Conservation (phyloP, 2,888 invertebrate genomes). For the Conchocele bisecta region DNA sequence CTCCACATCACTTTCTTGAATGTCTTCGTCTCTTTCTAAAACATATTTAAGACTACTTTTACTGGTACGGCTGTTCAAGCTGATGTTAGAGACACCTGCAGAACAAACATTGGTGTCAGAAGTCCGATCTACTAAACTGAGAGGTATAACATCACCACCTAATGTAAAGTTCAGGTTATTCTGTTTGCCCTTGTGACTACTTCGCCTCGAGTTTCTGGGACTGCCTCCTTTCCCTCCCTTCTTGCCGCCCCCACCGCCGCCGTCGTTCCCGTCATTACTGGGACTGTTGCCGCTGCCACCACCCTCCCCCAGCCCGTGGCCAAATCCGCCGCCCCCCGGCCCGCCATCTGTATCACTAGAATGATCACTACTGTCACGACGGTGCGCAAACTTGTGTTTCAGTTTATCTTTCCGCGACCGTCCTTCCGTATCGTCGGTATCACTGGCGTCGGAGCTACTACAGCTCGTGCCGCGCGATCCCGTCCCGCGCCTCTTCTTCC, state of each 20-base stretch:
- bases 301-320: conserved; percentile 59
- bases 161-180: conserved; percentile 50
- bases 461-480: conserved; percentile 90
- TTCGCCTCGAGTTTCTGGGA: conserved; percentile 47
- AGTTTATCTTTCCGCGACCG: conserved; percentile 77
- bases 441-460: conserved; percentile 96
- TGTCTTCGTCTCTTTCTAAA: conserved; percentile 64
- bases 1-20: conserved; percentile 62
- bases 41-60: conserved; percentile 71
- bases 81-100: conserved; percentile 65
- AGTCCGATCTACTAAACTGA: conserved; percentile 34
- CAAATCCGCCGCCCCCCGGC: conserved; percentile 69
- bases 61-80: conserved; percentile 62
- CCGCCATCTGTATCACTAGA: conserved; percentile 82
- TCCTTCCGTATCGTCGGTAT: conserved; percentile 85
- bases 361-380: conserved; percentile 81
- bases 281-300: conserved; percentile 67
- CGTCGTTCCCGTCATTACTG: conserved; percentile 59
- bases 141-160: conserved; percentile 32
- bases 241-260: conserved; percentile 63
- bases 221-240: conserved; percentile 62
- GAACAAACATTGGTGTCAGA: conserved; percentile 67
- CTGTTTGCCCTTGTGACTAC: conserved; percentile 57
- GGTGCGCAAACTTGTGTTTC: conserved; percentile 76
- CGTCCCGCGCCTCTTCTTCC: conserved; percentile 86